Evolutionary conservation across 2,888 invertebrate genomes (phyloP).

Genomic region (Andricus curvator): DNA sequence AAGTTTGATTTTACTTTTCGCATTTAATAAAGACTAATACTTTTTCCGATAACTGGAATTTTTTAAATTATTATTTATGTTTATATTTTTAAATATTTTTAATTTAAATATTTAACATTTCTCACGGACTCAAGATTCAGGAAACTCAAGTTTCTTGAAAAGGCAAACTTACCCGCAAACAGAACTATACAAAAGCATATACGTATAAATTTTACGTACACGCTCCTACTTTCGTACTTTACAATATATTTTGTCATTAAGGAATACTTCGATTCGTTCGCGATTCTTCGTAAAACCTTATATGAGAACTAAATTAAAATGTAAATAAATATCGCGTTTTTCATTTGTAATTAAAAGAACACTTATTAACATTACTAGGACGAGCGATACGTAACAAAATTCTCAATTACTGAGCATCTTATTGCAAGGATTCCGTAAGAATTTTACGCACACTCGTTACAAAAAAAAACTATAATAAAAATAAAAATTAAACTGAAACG

Average conservation of each 20-base stretch:
- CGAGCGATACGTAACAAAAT: conserved; percentile 32
- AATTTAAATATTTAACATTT: not conserved
- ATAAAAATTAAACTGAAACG: conserved; percentile 11
- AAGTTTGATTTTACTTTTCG: conserved; percentile 30
- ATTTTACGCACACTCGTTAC: conserved; percentile 36
- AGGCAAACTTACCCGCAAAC: conserved; percentile 17
- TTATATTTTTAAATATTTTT: conserved; percentile 9
- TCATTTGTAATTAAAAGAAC: conserved; percentile 17
- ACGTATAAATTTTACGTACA: conserved; percentile 22
- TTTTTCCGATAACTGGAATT: not conserved
- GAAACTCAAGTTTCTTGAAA: conserved; percentile 13
- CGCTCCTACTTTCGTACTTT: conserved; percentile 35
- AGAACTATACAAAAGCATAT: conserved; percentile 21
- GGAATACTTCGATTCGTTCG: conserved; percentile 30
- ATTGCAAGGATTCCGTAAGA: conserved; percentile 27
- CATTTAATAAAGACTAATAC: conserved; percentile 26
- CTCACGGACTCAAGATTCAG: conserved; percentile 30
- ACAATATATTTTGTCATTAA: conserved; percentile 28
- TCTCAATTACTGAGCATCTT: conserved; percentile 27
- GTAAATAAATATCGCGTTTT: conserved; percentile 39
- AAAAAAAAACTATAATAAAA: conserved; percentile 17
- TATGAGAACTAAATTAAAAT: conserved; percentile 34
- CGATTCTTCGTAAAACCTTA: conserved; percentile 24
- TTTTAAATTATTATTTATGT: too few relatives aligned
- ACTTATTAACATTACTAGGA: conserved; percentile 37